These are phyloP conservation scores for Aplocera efformata DNA, from an alignment of 2,888 invertebrate species.

Conservation along the genomic window DNA sequence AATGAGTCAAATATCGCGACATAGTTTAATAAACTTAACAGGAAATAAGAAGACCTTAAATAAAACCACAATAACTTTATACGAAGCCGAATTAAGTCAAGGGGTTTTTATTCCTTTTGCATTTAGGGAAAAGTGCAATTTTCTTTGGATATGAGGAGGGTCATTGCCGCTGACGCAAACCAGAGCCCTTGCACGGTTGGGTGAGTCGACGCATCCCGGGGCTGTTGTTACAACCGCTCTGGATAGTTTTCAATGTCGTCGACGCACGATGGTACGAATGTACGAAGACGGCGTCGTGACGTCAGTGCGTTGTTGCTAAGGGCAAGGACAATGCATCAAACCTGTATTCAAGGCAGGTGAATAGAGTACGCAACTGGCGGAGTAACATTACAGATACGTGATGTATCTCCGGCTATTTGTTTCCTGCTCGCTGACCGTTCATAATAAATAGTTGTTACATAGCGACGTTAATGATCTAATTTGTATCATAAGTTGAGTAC, in stretches of 20 bases:
- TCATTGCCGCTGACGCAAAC: conserved; percentile 57
- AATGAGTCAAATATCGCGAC: no score
- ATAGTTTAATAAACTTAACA: no score
- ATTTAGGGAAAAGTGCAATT: conserved; percentile 37
- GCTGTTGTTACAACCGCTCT: conserved; percentile 70
- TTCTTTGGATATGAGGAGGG: conserved; percentile 33
- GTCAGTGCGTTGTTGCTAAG: conserved; percentile 58
- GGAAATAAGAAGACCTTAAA: no score
- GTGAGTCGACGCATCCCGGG: conserved; percentile 65
- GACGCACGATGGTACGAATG: conserved; percentile 17
- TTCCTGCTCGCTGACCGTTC: conserved; percentile 14
- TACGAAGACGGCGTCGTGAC: no score
- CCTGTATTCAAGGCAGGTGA: conserved; percentile 29
- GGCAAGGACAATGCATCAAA: conserved; percentile 41
- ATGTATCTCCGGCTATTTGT: conserved; percentile 18
- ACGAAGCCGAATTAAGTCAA: no score
- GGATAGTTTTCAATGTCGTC: conserved; percentile 70
- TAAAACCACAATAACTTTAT: no score
- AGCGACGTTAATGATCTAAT: no score
- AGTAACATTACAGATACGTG: conserved; percentile 16
- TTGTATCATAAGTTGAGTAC: no score
- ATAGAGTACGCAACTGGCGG: conserved; percentile 23
- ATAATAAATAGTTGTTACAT: conserved; percentile 16
- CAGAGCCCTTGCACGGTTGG: conserved; percentile 72
- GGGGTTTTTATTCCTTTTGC: conserved; percentile 34